Evolutionary conservation across 92 coral and sea anemone genomes (phyloP), one percentile per base, ranked within the genome.

Genomic region (Blastomussa wellsi): DNA sequence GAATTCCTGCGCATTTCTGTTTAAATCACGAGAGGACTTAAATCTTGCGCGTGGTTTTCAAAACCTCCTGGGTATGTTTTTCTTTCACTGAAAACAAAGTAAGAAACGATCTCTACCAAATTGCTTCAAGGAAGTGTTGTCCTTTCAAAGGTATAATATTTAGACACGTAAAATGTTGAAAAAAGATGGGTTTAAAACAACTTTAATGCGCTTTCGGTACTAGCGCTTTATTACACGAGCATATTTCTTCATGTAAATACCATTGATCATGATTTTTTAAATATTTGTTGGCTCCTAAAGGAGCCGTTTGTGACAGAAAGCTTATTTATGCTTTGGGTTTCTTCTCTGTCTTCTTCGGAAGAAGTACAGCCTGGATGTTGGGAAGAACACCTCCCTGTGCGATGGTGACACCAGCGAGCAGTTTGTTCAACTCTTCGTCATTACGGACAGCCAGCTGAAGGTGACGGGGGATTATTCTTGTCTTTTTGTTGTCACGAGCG

Each of bases 401-500:
- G 80, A 83, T 85, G 87, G 87, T 83, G 72, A 83, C 87, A 64
- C 87, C 87, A 51, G 81, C 87, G 81, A 84, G 82, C 81, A 84
- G 87, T 62, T 86, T 86, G 89, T 86, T 86, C 73, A 86, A 72
- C 79, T 79, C 89, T 59, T 86, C 85, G 89, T 86, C 89, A 72
- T 86, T 86, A 39, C 89, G 84, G 62, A 86, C 84, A 64, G 90
- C 90, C 69, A 82, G 68, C 78, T 82, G 86, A 82, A 82, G 86
- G 51, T 82, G 86, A 82, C 87, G 87, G 53, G 87, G 87, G 62
- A 84, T 84, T 74, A 84, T 88, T 84, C 91, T 84, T 42, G 84
- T 53, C 67, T 89, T 89, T 82, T 90, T 90, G 93, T 90, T 90
- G 81, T 90, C 93, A 76, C 93, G 88, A 68, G 93, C 91, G 82